Percentiles rank a stretch among this genome's conserved stretches.
Conservation (phyloP, 2,113 vertebrate species). For the Leptobrachium ailaonicum region DNA sequence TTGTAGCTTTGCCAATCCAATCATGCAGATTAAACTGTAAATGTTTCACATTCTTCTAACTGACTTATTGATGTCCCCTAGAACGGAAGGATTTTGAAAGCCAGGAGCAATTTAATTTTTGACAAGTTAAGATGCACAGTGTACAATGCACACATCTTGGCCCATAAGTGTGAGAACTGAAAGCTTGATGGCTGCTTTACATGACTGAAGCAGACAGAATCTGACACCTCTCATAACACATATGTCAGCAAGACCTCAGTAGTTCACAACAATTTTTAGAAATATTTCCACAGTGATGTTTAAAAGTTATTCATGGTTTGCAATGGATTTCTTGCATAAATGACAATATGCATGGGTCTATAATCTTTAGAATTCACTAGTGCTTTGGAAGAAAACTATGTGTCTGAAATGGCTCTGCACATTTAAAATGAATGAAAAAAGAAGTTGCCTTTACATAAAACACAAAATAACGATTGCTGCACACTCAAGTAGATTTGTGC, state of each 20-base stretch:
- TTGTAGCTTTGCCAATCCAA: conserved; percentile 11
- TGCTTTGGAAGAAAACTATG: background rate
- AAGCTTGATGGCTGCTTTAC: conserved; percentile 47
- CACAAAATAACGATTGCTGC: too few relatives aligned
- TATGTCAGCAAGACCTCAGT: conserved; percentile 37
- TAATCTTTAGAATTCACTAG: background rate
- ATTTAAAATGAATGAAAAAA: too few relatives aligned
- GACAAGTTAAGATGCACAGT: conserved; percentile 44
- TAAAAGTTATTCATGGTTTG: background rate
- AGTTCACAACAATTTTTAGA: conserved; percentile 18
- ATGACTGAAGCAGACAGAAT: conserved; percentile 43
- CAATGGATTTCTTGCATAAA: background rate
- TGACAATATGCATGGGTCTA: background rate
- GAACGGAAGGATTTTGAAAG: conserved; percentile 31
- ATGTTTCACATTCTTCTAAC: conserved; percentile 32
- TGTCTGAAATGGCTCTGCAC: too few relatives aligned
- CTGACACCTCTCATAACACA: conserved; percentile 45
- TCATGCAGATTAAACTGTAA: conserved; percentile 26
- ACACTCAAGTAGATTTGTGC: too few relatives aligned
- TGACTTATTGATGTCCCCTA: conserved; percentile 30
- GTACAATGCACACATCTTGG: conserved; percentile 31
- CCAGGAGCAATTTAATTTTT: conserved; percentile 46
- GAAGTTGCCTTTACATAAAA: too few relatives aligned
- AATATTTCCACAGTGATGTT: conserved; percentile 22
- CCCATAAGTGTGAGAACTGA: conserved; percentile 38